These are phyloP conservation scores for Bombus cullumanus DNA, from an alignment of 1,140 invertebrate species.

Conservation along the genomic window DNA sequence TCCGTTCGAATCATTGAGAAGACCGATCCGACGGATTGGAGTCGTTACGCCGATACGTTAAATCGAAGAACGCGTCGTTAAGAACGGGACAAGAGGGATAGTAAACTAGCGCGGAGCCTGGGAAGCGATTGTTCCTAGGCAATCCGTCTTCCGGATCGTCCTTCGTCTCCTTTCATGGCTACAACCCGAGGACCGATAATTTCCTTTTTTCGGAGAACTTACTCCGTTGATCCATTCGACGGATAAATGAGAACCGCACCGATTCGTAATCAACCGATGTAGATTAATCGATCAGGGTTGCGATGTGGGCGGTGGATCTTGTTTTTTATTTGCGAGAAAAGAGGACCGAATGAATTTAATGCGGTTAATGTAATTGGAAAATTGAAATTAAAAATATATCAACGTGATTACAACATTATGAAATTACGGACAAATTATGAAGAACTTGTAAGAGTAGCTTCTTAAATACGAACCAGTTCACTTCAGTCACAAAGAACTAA, in stretches of 20 bases:
- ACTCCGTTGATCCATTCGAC: constrained; percentile 31
- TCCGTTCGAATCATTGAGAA: not conserved
- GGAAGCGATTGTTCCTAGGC: constrained; percentile 42
- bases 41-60: constrained; percentile 63
- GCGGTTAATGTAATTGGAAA: not conserved
- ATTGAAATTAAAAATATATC: not conserved
- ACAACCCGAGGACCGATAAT: not conserved
- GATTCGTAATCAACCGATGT: constrained; percentile 37
- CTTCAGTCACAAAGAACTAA: too few relatives aligned
- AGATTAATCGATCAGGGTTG: constrained; percentile 27
- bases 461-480: too few relatives aligned
- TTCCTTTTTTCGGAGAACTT: not conserved
- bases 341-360: not conserved
- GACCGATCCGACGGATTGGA: constrained; percentile 55
- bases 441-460: too few relatives aligned
- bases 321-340: not conserved
- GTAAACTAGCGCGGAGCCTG: not conserved
- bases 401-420: too few relatives aligned
- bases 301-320: too few relatives aligned
- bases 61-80: constrained; percentile 59
- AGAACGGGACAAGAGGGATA: not conserved
- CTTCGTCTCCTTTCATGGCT: constrained; percentile 35
- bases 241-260: constrained; percentile 38
- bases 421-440: too few relatives aligned
- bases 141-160: constrained; percentile 59